These are phyloP conservation scores for Hoplostethus mediterraneus DNA, from an alignment of 2,797 vertebrate species.

Conservation along the genomic window DNA sequence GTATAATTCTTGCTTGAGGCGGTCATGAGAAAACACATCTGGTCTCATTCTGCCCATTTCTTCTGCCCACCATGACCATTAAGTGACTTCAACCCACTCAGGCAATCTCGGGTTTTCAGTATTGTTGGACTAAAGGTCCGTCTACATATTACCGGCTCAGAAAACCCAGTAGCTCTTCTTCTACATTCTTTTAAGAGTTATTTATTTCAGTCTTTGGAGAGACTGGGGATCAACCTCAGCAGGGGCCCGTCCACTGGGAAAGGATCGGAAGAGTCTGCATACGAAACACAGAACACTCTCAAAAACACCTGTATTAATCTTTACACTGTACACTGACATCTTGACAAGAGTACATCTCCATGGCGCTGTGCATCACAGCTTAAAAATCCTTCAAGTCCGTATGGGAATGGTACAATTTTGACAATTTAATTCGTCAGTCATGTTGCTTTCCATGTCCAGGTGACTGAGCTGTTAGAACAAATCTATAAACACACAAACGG, in stretches of 20 bases:
- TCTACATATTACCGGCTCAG: neutral
- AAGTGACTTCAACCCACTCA: slow-evolving; percentile 19
- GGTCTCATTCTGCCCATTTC: slow-evolving; percentile 2
- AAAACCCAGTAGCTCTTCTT: neutral
- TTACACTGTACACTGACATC: slow-evolving; percentile 14
- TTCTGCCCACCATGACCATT: slow-evolving; percentile 5
- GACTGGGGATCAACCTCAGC: slow-evolving; percentile 25
- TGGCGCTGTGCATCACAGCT: slow-evolving; percentile 2
- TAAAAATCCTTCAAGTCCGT: slow-evolving; percentile 6
- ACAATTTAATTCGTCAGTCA: too few relatives aligned
- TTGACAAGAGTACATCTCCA: neutral
- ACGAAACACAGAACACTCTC: slow-evolving; percentile 26
- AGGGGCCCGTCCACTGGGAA: slow-evolving; percentile 18
- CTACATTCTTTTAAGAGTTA: neutral
- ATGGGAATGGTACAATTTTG: neutral
- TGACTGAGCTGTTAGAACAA: too few relatives aligned
- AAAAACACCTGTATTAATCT: neutral
- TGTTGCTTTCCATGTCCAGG: too few relatives aligned
- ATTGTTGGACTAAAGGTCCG: neutral
- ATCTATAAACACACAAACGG: too few relatives aligned
- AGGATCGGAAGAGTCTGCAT: slow-evolving; percentile 25
- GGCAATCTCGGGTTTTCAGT: slow-evolving; percentile 2
- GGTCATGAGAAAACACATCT: slow-evolving; percentile 6
- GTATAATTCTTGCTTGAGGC: neutral
- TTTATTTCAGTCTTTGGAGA: slow-evolving; percentile 15